Conservation (phyloP, 92 coral and sea anemone genomes). For the Plumapathes pennacea region DNA sequence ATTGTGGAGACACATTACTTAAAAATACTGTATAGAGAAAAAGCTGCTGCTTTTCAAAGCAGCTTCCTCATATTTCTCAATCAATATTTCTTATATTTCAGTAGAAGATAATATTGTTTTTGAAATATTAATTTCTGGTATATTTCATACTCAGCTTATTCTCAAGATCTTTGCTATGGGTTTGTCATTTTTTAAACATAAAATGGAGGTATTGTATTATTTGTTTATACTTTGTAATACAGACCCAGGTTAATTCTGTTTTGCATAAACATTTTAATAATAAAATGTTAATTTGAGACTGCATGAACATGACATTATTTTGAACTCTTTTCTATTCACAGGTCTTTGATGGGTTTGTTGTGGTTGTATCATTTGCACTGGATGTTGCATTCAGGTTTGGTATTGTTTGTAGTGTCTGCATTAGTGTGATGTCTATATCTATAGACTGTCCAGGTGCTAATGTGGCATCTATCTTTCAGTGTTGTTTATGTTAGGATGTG, state of each 20-base stretch:
- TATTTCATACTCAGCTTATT: slow-evolving; percentile 50
- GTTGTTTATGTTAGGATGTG: background rate
- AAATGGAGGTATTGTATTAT: slow-evolving; percentile 71
- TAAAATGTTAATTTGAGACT: too few relatives aligned
- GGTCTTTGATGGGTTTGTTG: slow-evolving; percentile 96
- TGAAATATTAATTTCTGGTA: background rate
- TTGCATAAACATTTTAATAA: too few relatives aligned
- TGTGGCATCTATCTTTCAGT: too few relatives aligned
- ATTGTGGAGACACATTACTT: too few relatives aligned
- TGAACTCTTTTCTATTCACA: slow-evolving; percentile 4
- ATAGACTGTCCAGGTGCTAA: too few relatives aligned
- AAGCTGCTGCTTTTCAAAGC: too few relatives aligned
- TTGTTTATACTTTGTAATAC: background rate
- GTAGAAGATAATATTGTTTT: background rate
- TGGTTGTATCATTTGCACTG: slow-evolving; percentile 83
- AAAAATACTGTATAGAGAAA: too few relatives aligned
- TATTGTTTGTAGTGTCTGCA: too few relatives aligned
- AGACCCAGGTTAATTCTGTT: background rate
- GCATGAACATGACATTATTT: background rate
- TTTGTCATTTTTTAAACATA: slow-evolving; percentile 81
- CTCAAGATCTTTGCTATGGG: slow-evolving; percentile 93
- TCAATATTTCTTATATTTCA: too few relatives aligned
- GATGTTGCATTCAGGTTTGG: slow-evolving; percentile 94
- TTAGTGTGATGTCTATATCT: background rate
- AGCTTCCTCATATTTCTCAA: too few relatives aligned